These are phyloP conservation scores for Tipula helvola DNA, from an alignment of 2,888 invertebrate genomes.

Conservation along the genomic window DNA sequence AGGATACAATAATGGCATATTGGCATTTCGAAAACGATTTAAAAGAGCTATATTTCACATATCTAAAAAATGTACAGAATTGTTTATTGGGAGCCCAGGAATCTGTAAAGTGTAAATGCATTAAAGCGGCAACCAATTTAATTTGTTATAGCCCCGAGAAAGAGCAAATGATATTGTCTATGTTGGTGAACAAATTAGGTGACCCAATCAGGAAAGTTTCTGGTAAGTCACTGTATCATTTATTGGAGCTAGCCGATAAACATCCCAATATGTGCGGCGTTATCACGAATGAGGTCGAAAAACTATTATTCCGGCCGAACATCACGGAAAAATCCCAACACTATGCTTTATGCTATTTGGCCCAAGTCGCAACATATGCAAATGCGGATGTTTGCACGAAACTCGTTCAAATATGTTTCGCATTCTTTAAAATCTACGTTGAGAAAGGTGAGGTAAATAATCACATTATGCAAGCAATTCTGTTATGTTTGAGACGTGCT, in stretches of 20 bases:
- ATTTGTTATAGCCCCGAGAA: conserved; percentile 32
- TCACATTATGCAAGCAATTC: conserved; percentile 69
- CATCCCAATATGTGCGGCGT: conserved; percentile 89
- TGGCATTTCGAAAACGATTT: conserved; percentile 89
- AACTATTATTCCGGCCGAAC: conserved; percentile 78
- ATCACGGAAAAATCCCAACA: conserved; percentile 78
- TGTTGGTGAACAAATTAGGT: conserved; percentile 89
- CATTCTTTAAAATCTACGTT: conserved; percentile 86
- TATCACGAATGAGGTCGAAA: conserved; percentile 78
- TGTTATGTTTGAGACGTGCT: conserved; percentile 72
- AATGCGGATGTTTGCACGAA: conserved; percentile 70
- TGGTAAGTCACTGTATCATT: conserved; percentile 73
- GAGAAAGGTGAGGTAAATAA: conserved; percentile 70
- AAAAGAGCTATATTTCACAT: conserved; percentile 56
- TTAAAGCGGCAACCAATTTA: conserved; percentile 27
- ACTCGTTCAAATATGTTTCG: conserved; percentile 84
- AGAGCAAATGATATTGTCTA: conserved; percentile 48
- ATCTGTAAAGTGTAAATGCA: conserved; percentile 27
- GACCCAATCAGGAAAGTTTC: conserved; percentile 75
- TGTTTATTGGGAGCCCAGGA: conserved; percentile 32
- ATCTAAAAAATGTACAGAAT: conserved; percentile 31
- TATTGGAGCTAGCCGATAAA: conserved; percentile 65
- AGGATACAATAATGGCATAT: conserved; percentile 50
- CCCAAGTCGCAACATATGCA: conserved; percentile 62
- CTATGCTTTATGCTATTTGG: conserved; percentile 84